Percentiles rank a stretch among this genome's conserved stretches.
Conservation (phyloP, 2,888 invertebrate species). For the Pristionchus fissidentatus region DNA sequence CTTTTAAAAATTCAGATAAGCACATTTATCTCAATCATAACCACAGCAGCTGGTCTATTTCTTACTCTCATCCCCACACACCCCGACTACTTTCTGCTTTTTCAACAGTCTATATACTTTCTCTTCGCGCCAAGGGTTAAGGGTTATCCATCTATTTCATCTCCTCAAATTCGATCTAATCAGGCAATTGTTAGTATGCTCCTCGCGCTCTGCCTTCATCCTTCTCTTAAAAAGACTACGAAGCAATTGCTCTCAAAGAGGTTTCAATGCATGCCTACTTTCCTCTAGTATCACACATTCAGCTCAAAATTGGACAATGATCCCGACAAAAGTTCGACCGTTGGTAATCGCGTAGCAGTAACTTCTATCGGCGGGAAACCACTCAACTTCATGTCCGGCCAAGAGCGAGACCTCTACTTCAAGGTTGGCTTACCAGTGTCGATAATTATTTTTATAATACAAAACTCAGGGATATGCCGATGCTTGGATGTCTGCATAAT, state of each 20-base stretch:
- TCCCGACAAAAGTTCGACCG: no score
- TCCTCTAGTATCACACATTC: neutral
- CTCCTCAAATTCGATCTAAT: neutral
- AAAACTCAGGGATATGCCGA: no score
- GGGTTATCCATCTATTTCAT: neutral
- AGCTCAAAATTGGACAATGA: neutral
- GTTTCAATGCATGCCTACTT: neutral
- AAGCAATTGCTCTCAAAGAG: neutral
- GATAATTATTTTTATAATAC: no score
- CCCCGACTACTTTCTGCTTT: neutral
- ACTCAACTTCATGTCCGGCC: no score
- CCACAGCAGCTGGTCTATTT: neutral
- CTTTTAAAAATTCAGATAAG: neutral
- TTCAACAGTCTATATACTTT: constrained; percentile 3
- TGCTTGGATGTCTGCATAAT: no score
- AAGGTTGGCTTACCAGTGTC: no score
- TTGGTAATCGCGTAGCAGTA: no score
- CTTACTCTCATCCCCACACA: neutral
- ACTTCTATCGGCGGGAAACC: no score
- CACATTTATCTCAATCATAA: neutral
- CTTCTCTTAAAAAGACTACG: neutral
- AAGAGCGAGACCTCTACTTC: neutral
- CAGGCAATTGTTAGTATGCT: constrained; percentile 19
- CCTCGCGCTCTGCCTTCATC: neutral
- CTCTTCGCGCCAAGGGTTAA: constrained; percentile 11